A percentile compares a stretch with the other conserved stretches of the same genome.
Conservation (phyloP, 2,888 invertebrate species). For the Entomobrya proxima region DNA sequence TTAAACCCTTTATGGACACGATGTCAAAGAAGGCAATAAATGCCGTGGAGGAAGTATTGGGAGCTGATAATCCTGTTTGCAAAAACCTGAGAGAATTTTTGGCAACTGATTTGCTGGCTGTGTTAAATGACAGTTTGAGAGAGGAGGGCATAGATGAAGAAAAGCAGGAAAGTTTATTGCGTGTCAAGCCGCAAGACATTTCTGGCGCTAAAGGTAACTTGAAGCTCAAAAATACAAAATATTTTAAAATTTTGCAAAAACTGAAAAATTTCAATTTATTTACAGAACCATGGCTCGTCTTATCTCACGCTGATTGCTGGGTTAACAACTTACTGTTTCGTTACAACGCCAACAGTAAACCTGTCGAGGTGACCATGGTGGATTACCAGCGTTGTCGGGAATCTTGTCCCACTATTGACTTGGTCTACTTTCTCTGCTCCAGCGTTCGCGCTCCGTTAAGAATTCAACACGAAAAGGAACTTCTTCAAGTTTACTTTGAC, state of each 20-base stretch:
- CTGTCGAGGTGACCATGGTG: conserved; percentile 60
- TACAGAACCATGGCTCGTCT: conserved; percentile 67
- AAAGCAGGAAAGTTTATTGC: conserved; percentile 6
- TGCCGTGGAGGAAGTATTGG: conserved; percentile 1
- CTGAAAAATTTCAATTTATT: too few relatives aligned
- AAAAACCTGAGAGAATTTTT: not conserved
- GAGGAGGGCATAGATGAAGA: conserved; percentile 52
- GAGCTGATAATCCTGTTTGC: conserved; percentile 18
- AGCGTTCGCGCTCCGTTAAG: conserved; percentile 56
- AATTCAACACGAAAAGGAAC: conserved; percentile 7
- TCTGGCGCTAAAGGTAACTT: not conserved
- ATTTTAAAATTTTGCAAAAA: not conserved
- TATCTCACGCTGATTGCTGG: conserved; percentile 70
- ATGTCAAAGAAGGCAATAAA: not conserved
- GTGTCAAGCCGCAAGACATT: conserved; percentile 39
- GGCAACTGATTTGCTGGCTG: not conserved
- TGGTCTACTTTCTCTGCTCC: conserved; percentile 65
- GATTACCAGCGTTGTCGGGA: conserved; percentile 70
- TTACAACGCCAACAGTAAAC: conserved; percentile 60
- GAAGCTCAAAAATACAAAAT: not conserved
- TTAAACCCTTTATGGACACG: conserved; percentile 11
- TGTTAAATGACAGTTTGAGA: not conserved
- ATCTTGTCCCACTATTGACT: conserved; percentile 69
- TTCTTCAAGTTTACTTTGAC: conserved; percentile 62
- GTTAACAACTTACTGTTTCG: conserved; percentile 72